Evolutionary conservation across 2,888 invertebrate genomes (phyloP), one percentile per base, ranked within the genome.

Genomic region (Himalopsyche japonica): DNA sequence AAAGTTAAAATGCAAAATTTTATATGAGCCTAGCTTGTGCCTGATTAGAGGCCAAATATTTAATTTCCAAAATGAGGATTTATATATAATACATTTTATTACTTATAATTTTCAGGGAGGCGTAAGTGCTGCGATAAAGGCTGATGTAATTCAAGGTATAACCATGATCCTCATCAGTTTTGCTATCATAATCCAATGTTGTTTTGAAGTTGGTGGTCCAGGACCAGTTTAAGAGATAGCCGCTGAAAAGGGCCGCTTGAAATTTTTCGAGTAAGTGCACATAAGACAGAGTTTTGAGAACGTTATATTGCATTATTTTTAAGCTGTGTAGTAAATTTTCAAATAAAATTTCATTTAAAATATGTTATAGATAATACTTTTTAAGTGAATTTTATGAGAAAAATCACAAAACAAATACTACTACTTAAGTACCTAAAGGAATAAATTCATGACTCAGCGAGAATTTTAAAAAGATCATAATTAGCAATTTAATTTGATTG

Each of bases 91-190:
- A 43, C 37, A 3, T 43, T 8, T 5, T 37, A 43, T 27, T 70
- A 64, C 10, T 57, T 80, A 48, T 86, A 87, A 86, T 87, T 90
- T 91, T 85, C 89, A 96, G 96, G 96, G 96, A 86, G 96, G 96
- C 83, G 90, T 96, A 77, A 95, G 95, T 89, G 96, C 96, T 8
- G 96, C 96, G 76, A 95, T 96, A 87, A 93, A 95, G 89, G 97
- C 97, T 34, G 98, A 98, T 89, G 97, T 97, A n/a, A 96, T 98
- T 88, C 98, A 98, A 91, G 97, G 97, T 1, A 88, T 97, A 43
- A 95, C 97, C 20, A 98, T 98, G 95, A 95, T 97, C 88, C 91
- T 95, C 24, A 95, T 98, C 48, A 95, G 97, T 83, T 89, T 96
- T 0, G 95, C 95, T 3, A 96, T 98, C 87, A 95, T 97, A 84